These are phyloP conservation scores for Acrocephalus kingi DNA, from an alignment of 2,113 vertebrate genomes.

Conservation along the genomic window DNA sequence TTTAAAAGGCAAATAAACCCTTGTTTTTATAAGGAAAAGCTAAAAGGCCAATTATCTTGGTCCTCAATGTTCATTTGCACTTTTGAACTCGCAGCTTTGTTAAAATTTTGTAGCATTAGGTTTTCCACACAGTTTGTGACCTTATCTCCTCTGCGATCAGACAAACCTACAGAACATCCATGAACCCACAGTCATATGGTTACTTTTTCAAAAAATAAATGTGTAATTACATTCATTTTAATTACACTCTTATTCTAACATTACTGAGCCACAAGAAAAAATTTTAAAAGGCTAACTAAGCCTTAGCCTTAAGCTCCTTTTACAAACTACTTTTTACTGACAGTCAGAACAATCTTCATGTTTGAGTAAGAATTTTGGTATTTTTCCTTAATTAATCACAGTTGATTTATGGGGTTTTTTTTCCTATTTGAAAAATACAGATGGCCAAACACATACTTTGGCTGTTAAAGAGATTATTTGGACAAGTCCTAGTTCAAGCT, in stretches of 20 bases:
- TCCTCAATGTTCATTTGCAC: background rate
- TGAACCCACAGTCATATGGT: background rate
- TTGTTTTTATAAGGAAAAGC: slow-evolving; percentile 61
- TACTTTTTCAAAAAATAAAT: background rate
- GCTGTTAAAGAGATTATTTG: slow-evolving; percentile 50
- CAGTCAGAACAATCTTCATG: background rate
- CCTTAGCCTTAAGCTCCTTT: background rate
- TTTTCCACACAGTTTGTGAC: background rate
- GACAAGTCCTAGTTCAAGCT: background rate
- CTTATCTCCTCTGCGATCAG: background rate
- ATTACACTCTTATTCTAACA: background rate
- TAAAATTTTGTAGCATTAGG: slow-evolving; percentile 20
- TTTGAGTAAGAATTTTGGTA: background rate
- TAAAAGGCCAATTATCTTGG: slow-evolving; percentile 57
- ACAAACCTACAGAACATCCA: background rate
- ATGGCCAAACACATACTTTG: background rate
- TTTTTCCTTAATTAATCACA: background rate
- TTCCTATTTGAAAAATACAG: background rate
- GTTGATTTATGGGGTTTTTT: background rate
- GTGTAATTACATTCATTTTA: background rate
- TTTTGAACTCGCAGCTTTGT: slow-evolving; percentile 28
- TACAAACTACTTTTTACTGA: background rate
- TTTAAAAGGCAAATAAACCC: slow-evolving; percentile 67
- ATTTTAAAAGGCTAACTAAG: background rate
- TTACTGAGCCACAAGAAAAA: background rate